A percentile compares a stretch with the other conserved stretches of the same genome.
Conservation (phyloP, 1,140 invertebrate species). For the Pollicipes pollicipes region DNA sequence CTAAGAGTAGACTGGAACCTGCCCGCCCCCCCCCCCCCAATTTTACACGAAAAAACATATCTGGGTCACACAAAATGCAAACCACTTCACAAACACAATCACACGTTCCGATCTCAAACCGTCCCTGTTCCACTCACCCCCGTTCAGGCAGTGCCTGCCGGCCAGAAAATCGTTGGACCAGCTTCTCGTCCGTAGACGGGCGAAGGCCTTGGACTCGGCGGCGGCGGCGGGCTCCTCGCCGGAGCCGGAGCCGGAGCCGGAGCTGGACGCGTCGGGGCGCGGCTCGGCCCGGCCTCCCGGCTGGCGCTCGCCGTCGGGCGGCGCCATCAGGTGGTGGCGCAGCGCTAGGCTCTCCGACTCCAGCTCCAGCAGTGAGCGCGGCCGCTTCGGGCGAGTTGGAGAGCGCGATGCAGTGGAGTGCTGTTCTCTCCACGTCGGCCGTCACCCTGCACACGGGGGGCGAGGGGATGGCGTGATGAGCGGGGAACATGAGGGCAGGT, state of each 20-base stretch:
- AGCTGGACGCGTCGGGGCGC: conserved; percentile 6
- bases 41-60: too few relatives aligned
- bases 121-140: conserved; percentile 44
- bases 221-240: conserved; percentile 4
- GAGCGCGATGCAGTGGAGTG: conserved; percentile 16
- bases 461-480: too few relatives aligned
- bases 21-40: too few relatives aligned
- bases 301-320: too few relatives aligned
- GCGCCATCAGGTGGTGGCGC: conserved; percentile 19
- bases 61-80: too few relatives aligned
- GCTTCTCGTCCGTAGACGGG: conserved; percentile 37
- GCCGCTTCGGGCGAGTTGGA: conserved; percentile 45
- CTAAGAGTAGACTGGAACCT: too few relatives aligned
- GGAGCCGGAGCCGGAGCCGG: not conserved
- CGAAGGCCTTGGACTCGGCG: conserved; percentile 19
- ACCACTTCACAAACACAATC: too few relatives aligned
- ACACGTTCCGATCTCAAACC: too few relatives aligned
- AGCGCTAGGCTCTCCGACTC: conserved; percentile 52
- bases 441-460: too few relatives aligned
- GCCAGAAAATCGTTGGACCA: conserved; percentile 55
- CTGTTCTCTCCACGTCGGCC: too few relatives aligned
- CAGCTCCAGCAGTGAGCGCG: conserved; percentile 46
- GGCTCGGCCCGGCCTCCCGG: too few relatives aligned
- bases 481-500: too few relatives aligned
- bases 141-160: conserved; percentile 63